Evolutionary conservation across 2,888 invertebrate species (phyloP).

Genomic region (Parelbella ahira): DNA sequence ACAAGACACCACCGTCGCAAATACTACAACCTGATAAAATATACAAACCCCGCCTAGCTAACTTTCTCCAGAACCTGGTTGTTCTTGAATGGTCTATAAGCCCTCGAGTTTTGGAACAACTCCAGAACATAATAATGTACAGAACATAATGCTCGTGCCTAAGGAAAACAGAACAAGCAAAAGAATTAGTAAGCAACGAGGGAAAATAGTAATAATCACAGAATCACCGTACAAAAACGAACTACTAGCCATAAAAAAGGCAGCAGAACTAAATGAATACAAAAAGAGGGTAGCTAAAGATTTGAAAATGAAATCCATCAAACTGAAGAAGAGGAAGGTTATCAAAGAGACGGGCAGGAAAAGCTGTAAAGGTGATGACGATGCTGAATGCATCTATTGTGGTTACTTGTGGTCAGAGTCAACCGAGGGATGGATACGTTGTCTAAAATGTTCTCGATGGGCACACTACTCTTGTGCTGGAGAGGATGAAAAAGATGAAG

Average conservation of each 20-base stretch:
- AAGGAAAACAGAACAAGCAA: slow-evolving; percentile 1
- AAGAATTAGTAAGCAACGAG: neutral
- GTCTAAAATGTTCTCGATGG: slow-evolving; percentile 2
- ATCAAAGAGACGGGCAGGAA: neutral
- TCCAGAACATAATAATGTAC: neutral
- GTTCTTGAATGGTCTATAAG: neutral
- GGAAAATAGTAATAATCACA: neutral
- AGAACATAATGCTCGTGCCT: slow-evolving; percentile 1
- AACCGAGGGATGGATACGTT: slow-evolving; percentile 14
- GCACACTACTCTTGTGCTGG: too few relatives aligned
- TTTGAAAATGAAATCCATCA: too few relatives aligned
- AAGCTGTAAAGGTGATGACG: slow-evolving; percentile 10
- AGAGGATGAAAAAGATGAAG: too few relatives aligned
- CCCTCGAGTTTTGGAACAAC: neutral
- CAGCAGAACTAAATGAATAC: neutral
- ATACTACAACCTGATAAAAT: neutral
- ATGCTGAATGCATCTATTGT: slow-evolving; percentile 23
- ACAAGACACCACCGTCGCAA: slow-evolving; percentile 1
- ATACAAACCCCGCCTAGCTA: too few relatives aligned
- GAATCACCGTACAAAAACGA: too few relatives aligned
- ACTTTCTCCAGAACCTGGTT: slow-evolving; percentile 1
- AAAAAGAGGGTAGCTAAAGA: neutral
- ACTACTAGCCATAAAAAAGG: too few relatives aligned
- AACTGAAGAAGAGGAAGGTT: neutral
- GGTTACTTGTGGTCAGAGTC: slow-evolving; percentile 20